phyloP scores from a whole-genome alignment of 2,797 vertebrate species.

The Tokudaia muenninki region DNA sequence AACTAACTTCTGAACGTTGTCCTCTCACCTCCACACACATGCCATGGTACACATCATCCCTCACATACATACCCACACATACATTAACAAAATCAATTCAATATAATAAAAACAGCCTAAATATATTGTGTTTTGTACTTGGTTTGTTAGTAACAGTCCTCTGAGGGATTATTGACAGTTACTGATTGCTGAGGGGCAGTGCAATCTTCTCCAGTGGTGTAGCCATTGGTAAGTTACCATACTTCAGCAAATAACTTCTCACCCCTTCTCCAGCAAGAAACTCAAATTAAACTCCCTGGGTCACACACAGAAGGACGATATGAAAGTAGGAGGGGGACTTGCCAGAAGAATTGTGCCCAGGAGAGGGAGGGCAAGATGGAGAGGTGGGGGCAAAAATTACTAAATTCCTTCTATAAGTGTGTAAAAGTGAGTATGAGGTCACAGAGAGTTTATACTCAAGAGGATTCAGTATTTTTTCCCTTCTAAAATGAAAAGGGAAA shows the following conservation, averaged over 20 bases:
- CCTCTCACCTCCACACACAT: neutral
- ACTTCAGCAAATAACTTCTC: neutral
- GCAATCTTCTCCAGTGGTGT: neutral
- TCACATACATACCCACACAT: neutral
- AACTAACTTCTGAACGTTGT: neutral
- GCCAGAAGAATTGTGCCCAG: too few relatives aligned
- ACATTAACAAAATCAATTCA: neutral
- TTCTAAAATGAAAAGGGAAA: neutral
- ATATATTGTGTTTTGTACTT: neutral
- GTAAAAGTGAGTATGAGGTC: neutral
- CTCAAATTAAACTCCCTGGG: neutral
- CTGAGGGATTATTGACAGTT: neutral
- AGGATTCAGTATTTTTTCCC: neutral
- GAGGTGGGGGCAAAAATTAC: neutral
- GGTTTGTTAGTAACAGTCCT: neutral
- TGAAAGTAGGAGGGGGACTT: neutral
- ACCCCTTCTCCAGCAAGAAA: neutral
- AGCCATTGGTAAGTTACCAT: neutral
- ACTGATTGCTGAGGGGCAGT: neutral
- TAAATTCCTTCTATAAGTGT: neutral
- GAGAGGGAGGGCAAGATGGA: neutral
- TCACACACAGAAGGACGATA: neutral
- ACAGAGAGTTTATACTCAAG: neutral
- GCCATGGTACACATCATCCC: neutral
- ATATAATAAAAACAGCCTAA: neutral